phyloP scores from a whole-genome alignment of 1,140 invertebrate genomes.

The Drosophila littoralis region DNA sequence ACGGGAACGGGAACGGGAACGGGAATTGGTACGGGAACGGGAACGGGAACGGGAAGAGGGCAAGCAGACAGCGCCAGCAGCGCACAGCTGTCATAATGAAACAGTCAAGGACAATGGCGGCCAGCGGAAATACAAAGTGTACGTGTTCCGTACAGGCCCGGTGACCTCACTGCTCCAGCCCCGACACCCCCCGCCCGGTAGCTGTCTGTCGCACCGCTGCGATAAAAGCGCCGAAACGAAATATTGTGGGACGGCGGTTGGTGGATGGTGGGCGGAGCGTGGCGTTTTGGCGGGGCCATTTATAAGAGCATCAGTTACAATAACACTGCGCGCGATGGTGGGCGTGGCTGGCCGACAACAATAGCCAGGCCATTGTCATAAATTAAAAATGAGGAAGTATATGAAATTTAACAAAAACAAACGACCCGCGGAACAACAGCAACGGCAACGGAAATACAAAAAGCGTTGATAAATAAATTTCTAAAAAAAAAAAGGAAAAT shows the following conservation, averaged over 20 bases:
- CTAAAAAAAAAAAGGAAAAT: conserved; percentile 34
- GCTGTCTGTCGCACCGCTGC: conserved; percentile 49
- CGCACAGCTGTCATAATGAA: conserved; percentile 79
- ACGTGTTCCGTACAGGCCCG: conserved; percentile 52
- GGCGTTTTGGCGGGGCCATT: conserved; percentile 50
- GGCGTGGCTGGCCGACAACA: conserved; percentile 59
- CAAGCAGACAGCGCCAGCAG: conserved; percentile 32
- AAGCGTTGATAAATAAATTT: conserved; percentile 80
- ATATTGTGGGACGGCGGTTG: conserved; percentile 60
- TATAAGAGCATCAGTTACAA: conserved; percentile 83
- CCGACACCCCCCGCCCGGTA: background rate
- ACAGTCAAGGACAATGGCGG: conserved; percentile 79
- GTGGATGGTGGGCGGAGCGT: background rate
- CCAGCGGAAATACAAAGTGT: conserved; percentile 77
- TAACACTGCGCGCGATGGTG: conserved; percentile 54
- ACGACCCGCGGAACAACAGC: conserved; percentile 46
- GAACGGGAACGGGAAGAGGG: background rate
- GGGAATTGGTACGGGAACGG: conserved; percentile 1
- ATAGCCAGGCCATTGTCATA: conserved; percentile 78
- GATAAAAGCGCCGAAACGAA: conserved; percentile 78
- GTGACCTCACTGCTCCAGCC: conserved; percentile 3
- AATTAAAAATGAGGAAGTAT: conserved; percentile 83
- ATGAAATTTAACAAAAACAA: conserved; percentile 81
- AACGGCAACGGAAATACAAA: conserved; percentile 69
- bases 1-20: conserved; percentile 23